Evolutionary conservation across 2,113 vertebrate genomes (phyloP).

Genomic region (Gymnorhina tibicen): DNA sequence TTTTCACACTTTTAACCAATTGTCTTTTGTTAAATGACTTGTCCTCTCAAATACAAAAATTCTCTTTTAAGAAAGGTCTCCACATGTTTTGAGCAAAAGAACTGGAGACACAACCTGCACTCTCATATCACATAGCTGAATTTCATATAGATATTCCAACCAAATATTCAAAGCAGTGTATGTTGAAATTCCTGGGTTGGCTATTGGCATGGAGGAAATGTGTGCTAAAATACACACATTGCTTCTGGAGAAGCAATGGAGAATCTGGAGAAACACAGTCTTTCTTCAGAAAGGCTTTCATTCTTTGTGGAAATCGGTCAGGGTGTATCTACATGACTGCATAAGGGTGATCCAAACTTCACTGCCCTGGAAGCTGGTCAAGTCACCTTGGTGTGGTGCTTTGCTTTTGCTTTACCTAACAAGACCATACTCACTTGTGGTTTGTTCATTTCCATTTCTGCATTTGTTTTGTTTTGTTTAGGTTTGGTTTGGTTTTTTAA

Average conservation of each 20-base stretch:
- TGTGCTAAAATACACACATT: not conserved
- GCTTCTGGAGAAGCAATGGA: not conserved
- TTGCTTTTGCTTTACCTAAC: not conserved
- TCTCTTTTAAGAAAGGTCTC: not conserved
- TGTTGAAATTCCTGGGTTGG: not conserved
- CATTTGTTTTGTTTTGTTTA: not conserved
- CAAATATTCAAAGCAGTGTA: not conserved
- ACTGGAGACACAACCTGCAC: not conserved
- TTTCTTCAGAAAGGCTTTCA: not conserved
- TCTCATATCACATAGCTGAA: not conserved
- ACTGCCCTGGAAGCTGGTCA: not conserved
- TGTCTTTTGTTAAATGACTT: not conserved
- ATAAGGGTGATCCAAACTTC: not conserved
- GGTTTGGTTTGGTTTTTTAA: not conserved
- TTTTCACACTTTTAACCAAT: not conserved
- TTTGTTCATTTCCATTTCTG: not conserved
- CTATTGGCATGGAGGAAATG: not conserved
- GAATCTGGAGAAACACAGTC: not conserved
- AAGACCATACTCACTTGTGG: not conserved
- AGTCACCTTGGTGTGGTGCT: not conserved
- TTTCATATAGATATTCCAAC: not conserved
- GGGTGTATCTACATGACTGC: not conserved
- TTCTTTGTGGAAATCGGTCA: not conserved
- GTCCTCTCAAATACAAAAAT: not conserved
- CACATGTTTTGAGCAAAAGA: not conserved